Percentiles rank a stretch among this genome's conserved stretches.
Conservation (phyloP, 92 coral and sea anemone species). For the Palythoa grandis region DNA sequence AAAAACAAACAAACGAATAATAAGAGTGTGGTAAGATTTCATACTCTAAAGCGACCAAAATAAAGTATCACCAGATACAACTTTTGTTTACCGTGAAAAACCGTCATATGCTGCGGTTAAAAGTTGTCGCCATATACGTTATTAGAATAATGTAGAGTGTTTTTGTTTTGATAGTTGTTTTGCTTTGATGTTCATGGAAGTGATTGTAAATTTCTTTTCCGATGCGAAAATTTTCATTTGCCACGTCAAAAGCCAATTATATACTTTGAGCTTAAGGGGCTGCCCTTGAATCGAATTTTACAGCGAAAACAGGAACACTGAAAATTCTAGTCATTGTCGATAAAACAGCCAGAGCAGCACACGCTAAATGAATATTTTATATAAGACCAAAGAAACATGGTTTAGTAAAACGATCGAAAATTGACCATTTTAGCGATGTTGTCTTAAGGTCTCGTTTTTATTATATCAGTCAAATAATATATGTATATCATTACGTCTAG, state of each 20-base stretch:
- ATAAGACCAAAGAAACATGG: no score
- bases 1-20: background rate
- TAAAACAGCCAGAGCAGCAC: background rate
- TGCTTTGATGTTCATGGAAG: background rate
- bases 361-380: no score
- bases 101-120: background rate
- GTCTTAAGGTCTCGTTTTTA: no score
- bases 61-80: background rate
- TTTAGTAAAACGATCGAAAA: no score
- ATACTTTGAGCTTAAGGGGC: background rate
- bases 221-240: background rate
- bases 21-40: background rate
- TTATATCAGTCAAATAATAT: no score
- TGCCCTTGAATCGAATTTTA: background rate
- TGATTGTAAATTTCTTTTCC: background rate
- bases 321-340: background rate
- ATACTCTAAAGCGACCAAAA: background rate
- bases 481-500: no score
- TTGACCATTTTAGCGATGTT: no score
- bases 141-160: no score
- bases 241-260: background rate
- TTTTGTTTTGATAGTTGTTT: background rate
- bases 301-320: background rate
- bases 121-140: no score
- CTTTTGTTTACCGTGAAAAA: background rate